A percentile compares a stretch with the other conserved stretches of the same genome.
phyloP scores from a whole-genome alignment of 2,113 vertebrate species.

The Pristiophorus japonicus region DNA sequence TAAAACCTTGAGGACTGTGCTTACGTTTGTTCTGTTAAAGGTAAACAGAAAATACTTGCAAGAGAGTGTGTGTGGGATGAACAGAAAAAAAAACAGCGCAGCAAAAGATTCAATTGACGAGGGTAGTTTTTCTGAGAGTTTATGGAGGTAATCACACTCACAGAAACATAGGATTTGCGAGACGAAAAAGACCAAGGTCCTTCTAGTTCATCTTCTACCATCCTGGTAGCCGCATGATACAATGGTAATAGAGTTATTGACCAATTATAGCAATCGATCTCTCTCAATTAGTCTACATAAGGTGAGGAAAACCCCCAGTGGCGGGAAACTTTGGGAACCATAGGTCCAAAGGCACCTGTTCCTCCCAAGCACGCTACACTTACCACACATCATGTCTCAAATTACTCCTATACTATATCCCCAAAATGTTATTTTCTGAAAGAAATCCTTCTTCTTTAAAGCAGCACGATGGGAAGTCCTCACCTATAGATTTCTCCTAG shows the following conservation, averaged over 20 bases:
- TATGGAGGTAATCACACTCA: not conserved
- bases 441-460: too few relatives aligned
- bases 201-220: not conserved
- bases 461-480: too few relatives aligned
- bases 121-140: not conserved
- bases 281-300: not conserved
- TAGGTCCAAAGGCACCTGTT: not conserved
- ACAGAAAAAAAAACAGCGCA: not conserved
- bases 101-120: not conserved
- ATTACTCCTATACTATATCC: too few relatives aligned
- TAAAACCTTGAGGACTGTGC: not conserved
- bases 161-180: not conserved
- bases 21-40: not conserved
- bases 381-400: too few relatives aligned
- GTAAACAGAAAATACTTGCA: not conserved
- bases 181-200: not conserved
- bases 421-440: too few relatives aligned
- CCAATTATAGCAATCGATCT: not conserved
- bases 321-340: not conserved
- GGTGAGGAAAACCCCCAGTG: not conserved
- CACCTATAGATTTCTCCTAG: too few relatives aligned
- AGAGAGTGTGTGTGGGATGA: not conserved
- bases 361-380: not conserved
- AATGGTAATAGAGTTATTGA: not conserved
- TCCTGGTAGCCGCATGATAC: not conserved